phyloP scores from a whole-genome alignment of 2,797 vertebrate genomes.

The Echiichthys vipera region DNA sequence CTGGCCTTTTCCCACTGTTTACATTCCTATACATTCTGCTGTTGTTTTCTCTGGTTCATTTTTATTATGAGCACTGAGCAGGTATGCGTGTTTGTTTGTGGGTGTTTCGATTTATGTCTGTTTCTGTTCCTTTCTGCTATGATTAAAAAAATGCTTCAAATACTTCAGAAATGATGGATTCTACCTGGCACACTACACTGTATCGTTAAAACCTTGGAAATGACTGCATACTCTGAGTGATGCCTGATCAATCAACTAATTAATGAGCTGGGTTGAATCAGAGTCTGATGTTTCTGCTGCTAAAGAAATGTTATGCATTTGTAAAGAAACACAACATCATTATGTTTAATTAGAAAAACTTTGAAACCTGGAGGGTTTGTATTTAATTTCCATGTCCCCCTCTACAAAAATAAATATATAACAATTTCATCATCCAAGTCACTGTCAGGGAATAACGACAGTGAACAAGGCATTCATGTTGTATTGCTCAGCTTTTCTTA shows the following conservation, averaged over 20 bases:
- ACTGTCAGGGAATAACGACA: conserved; percentile 39
- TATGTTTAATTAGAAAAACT: conserved; percentile 29
- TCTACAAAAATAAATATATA: conserved; percentile 41
- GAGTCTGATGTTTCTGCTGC: conserved; percentile 6
- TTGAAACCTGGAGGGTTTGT: conserved; percentile 19
- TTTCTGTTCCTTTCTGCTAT: conserved; percentile 26
- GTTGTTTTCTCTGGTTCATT: conserved; percentile 12
- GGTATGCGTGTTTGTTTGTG: background rate
- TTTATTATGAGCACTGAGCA: background rate
- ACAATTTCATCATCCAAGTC: conserved; percentile 67
- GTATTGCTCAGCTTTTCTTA: conserved; percentile 56
- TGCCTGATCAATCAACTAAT: conserved; percentile 39
- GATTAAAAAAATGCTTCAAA: conserved; percentile 27
- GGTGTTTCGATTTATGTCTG: conserved; percentile 6
- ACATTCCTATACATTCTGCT: background rate
- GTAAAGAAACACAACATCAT: background rate
- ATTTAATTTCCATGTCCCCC: conserved; percentile 17
- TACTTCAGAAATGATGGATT: conserved; percentile 16
- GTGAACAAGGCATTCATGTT: conserved; percentile 43
- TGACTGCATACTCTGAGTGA: conserved; percentile 17
- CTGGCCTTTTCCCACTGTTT: background rate
- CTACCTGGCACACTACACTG: background rate
- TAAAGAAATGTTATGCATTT: conserved; percentile 17
- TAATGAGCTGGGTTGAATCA: conserved; percentile 24
- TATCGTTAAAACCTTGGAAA: conserved; percentile 30